Evolutionary conservation across 2,888 invertebrate species (phyloP).

Genomic region (Hypolimnas misippus): DNA sequence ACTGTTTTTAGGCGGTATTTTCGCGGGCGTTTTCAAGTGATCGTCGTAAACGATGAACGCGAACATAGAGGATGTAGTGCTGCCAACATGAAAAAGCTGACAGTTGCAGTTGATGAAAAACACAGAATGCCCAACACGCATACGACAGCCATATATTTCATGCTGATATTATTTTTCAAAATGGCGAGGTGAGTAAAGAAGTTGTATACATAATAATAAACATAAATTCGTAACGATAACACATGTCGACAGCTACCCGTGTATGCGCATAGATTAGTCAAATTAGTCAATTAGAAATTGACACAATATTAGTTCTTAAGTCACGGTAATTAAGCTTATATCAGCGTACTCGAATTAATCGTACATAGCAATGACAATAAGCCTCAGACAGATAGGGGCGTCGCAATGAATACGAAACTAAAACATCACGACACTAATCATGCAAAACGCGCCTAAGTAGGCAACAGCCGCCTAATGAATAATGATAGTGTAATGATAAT

Average conservation of each 20-base stretch:
- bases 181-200: conserved; percentile 70
- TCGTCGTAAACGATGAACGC: conserved; percentile 66
- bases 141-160: conserved; percentile 64
- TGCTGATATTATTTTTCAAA: conserved; percentile 68
- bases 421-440: conserved; percentile 68
- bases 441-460: conserved; percentile 65
- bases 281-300: not conserved
- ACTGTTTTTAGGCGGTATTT: conserved; percentile 46
- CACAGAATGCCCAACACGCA: conserved; percentile 73
- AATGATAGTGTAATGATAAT: conserved; percentile 50
- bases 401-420: conserved; percentile 61
- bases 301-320: conserved; percentile 30
- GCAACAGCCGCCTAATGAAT: conserved; percentile 57
- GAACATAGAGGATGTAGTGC: conserved; percentile 69
- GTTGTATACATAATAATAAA: conserved; percentile 1
- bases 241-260: not conserved
- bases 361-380: conserved; percentile 49
- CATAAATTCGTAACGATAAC: conserved; percentile 7
- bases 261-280: not conserved
- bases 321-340: conserved; percentile 41
- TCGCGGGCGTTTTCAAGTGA: conserved; percentile 42
- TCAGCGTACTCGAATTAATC: conserved; percentile 47
- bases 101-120: conserved; percentile 56
- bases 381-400: conserved; percentile 53
- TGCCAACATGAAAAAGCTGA: conserved; percentile 76